Percentiles rank a stretch among this genome's conserved stretches.
These are phyloP conservation scores for Tupaia tana DNA, from an alignment of 2,113 vertebrate species.

Conservation along the genomic window DNA sequence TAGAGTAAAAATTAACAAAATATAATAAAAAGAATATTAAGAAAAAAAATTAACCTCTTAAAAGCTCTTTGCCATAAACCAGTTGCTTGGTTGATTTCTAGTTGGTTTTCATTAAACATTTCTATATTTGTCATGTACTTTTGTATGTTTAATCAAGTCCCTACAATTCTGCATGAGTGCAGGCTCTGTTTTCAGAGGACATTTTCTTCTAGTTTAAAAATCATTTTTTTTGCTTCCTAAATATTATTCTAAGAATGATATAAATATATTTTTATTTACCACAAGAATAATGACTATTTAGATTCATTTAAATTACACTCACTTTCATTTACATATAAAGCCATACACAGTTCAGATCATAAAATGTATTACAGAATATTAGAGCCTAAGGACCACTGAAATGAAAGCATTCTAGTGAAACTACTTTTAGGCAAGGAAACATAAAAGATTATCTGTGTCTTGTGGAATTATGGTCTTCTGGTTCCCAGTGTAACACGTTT, in stretches of 20 bases:
- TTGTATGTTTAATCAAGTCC: neutral
- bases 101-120: neutral
- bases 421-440: neutral
- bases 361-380: neutral
- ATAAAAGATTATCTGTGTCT: neutral
- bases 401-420: neutral
- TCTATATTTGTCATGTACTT: neutral
- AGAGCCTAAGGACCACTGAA: neutral
- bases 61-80: neutral
- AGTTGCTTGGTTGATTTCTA: neutral
- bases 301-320: neutral
- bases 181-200: constrained; percentile 2
- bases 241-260: constrained; percentile 21
- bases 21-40: neutral
- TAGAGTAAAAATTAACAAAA: neutral
- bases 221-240: neutral
- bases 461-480: neutral
- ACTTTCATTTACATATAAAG: constrained; percentile 5
- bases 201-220: constrained; percentile 23
- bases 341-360: neutral
- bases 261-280: neutral
- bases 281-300: neutral
- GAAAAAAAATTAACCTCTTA: neutral
- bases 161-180: neutral
- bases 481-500: neutral